Conservation (phyloP, 2,797 vertebrate species). For the Allobates femoralis region DNA sequence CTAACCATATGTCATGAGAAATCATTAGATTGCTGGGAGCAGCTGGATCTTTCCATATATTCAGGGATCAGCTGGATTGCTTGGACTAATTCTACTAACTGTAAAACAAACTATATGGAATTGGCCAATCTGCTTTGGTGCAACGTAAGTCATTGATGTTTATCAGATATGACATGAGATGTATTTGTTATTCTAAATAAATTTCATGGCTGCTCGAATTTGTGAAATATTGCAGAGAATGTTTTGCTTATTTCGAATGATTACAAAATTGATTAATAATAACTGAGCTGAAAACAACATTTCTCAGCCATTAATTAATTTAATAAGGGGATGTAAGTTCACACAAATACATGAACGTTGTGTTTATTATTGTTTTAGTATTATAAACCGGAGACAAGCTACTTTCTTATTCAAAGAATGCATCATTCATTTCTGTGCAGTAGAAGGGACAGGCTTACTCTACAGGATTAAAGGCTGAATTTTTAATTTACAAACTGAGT, state of each 20-base stretch:
- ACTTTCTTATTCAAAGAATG: slow-evolving; percentile 4
- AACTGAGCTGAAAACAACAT: not conserved
- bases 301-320: not conserved
- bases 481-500: slow-evolving; percentile 68
- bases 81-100: too few species aligned
- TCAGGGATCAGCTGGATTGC: too few species aligned
- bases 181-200: too few species aligned
- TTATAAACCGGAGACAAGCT: not conserved
- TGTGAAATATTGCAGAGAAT: not conserved
- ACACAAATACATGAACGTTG: not conserved
- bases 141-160: too few species aligned
- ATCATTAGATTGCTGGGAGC: too few species aligned
- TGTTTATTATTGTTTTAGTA: not conserved
- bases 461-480: slow-evolving; percentile 64
- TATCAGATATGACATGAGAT: too few species aligned
- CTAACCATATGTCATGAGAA: too few species aligned
- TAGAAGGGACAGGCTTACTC: slow-evolving; percentile 27
- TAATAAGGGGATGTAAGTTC: not conserved
- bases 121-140: too few species aligned
- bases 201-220: not conserved
- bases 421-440: slow-evolving; percentile 20
- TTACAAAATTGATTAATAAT: not conserved
- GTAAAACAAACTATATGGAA: too few species aligned
- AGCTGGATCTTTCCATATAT: too few species aligned
- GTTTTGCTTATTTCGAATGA: not conserved